Evolutionary conservation across 2,113 vertebrate species (phyloP).

Genomic region (Morone saxatilis): DNA sequence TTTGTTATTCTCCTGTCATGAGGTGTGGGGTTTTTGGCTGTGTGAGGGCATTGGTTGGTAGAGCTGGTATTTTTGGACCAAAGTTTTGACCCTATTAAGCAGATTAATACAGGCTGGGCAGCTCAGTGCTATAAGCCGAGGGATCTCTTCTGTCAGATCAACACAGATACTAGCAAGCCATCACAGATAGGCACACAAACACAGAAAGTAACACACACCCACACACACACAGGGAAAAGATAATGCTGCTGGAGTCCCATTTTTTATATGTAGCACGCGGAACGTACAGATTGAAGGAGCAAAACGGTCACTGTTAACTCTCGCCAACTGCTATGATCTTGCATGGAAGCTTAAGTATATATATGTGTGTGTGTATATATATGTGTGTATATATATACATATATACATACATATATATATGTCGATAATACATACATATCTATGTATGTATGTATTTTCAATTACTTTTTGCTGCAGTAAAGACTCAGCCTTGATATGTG

Average conservation of each 20-base stretch:
- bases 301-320: not conserved
- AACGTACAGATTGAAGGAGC: not conserved
- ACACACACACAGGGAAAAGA: not conserved
- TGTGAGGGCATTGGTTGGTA: conserved; percentile 35
- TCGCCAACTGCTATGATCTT: not conserved
- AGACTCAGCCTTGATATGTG: too few species aligned
- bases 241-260: not conserved
- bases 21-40: conserved; percentile 20
- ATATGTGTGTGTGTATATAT: too few species aligned
- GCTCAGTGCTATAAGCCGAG: conserved; percentile 79
- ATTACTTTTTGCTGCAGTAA: too few species aligned
- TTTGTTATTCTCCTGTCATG: conserved; percentile 20
- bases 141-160: conserved; percentile 76
- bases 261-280: not conserved
- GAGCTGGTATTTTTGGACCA: conserved; percentile 70
- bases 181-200: conserved; percentile 45
- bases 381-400: too few species aligned
- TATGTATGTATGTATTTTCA: too few species aligned
- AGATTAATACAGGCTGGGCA: conserved; percentile 79
- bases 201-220: not conserved
- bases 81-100: conserved; percentile 77
- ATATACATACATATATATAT: too few species aligned
- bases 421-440: too few species aligned
- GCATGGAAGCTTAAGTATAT: not conserved
- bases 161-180: conserved; percentile 70